A percentile compares a stretch with the other conserved stretches of the same genome.
Conservation (phyloP, 2,113 vertebrate genomes). For the Notechis scutatus region DNA sequence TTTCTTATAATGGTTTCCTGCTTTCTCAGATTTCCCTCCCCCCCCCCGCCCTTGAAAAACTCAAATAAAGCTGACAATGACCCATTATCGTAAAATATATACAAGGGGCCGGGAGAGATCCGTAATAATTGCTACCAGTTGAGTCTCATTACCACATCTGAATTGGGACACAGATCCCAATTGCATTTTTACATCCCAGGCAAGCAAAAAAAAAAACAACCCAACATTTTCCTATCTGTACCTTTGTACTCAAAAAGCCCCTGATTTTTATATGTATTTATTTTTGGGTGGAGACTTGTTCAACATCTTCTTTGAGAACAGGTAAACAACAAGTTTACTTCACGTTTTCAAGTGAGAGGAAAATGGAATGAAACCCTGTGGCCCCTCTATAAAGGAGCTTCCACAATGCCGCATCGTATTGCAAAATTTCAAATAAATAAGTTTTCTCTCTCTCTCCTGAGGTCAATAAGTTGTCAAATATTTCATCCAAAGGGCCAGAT, state of each 20-base stretch:
- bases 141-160: conserved; percentile 32
- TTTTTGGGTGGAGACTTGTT: background rate
- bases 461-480: conserved; percentile 55
- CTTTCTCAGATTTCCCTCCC: background rate
- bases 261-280: conserved; percentile 35
- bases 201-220: background rate
- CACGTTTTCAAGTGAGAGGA: conserved; percentile 42
- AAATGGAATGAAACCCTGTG: conserved; percentile 15
- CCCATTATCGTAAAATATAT: conserved; percentile 49
- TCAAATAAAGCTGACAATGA: conserved; percentile 30
- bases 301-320: conserved; percentile 51
- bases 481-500: conserved; percentile 61
- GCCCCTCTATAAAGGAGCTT: conserved; percentile 50
- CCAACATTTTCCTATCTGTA: background rate
- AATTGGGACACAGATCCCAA: conserved; percentile 42
- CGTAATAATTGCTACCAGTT: conserved; percentile 54
- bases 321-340: conserved; percentile 53
- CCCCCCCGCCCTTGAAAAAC: conserved; percentile 25
- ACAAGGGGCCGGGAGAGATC: conserved; percentile 32
- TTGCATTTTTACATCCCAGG: conserved; percentile 34
- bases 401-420: conserved; percentile 35
- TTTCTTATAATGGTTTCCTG: background rate
- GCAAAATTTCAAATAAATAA: conserved; percentile 63
- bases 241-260: conserved; percentile 36
- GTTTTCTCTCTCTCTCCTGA: conserved; percentile 50